These are phyloP conservation scores for Mormyrus lacerda DNA, from an alignment of 2,113 vertebrate species.

Conservation along the genomic window DNA sequence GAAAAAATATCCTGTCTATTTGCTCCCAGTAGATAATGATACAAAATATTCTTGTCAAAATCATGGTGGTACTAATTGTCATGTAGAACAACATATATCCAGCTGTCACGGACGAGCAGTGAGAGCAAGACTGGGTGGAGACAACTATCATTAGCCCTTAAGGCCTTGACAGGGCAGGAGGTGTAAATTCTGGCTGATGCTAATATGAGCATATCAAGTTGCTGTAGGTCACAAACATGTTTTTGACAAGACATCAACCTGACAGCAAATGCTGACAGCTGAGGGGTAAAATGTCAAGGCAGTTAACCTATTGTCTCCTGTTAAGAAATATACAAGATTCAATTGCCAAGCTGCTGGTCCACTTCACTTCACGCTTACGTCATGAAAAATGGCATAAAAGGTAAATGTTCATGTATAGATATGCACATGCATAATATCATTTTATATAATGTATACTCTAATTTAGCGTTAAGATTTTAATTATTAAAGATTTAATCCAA, in stretches of 20 bases:
- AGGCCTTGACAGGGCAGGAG: slow-evolving; percentile 47
- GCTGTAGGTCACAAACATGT: slow-evolving; percentile 50
- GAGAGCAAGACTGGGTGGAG: slow-evolving; percentile 53
- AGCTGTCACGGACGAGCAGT: slow-evolving; percentile 57
- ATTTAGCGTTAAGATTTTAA: not conserved
- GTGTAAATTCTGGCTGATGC: slow-evolving; percentile 53
- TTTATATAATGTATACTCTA: not conserved
- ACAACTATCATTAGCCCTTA: slow-evolving; percentile 63
- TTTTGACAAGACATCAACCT: slow-evolving; percentile 35
- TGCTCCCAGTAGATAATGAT: not conserved
- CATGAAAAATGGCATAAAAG: not conserved
- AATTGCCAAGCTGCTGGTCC: slow-evolving; percentile 2
- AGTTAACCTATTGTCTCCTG: slow-evolving; percentile 33
- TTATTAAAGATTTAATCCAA: not conserved
- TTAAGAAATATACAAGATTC: slow-evolving; percentile 14
- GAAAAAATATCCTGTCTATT: not conserved
- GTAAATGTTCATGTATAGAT: not conserved
- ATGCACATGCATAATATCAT: not conserved
- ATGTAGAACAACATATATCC: slow-evolving; percentile 64
- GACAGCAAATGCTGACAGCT: slow-evolving; percentile 32
- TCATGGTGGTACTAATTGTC: slow-evolving; percentile 60
- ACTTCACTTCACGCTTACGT: not conserved
- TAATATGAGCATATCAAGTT: slow-evolving; percentile 59
- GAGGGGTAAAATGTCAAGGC: slow-evolving; percentile 37
- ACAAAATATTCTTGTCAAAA: slow-evolving; percentile 19